Evolutionary conservation across 2,113 vertebrate species (phyloP), one percentile per base, ranked within the genome.

Genomic region (Ciconia stormi): DNA sequence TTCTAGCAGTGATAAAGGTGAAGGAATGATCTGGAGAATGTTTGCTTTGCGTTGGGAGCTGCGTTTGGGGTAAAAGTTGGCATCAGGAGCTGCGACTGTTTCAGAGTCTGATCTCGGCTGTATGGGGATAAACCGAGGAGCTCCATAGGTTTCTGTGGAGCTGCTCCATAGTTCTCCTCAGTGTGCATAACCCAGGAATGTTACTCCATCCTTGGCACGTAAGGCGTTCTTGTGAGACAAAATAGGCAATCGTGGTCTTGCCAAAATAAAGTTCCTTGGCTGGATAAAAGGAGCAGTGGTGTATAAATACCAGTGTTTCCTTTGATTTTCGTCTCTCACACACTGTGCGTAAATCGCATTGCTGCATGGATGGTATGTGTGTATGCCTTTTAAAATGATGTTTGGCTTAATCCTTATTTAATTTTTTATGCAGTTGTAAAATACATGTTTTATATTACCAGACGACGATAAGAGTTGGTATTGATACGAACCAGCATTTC

Each of bases 401-500:
- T 59, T 86, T 81, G 94, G 47, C 74, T 91, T 79, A 66, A 94
- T 52, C 80, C 80, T 30, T 27, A 16, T 59, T 20, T 25, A 25
- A 53, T 87, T 78, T 79, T 94, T 87, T 27, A 46, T 55, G 81
- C 50, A 40, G 34, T 91, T 86, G 15, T 89, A 86, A 92, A 97
- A 88, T 88, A 14, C 56, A 17, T 84, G 88, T 62, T 96, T 93
- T 82, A 6, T 74, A n/a, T 97, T 86, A 90, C 52, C 18, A 82
- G 49, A 2, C 29, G 22, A 29, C 0, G 49, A 58, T 93, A 94
- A 95, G 95, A 23, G 16, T n/a, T 81, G 74, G 79, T 67, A 72
- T 90, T 96, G 96, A 96, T 91, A 62, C 4, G 84, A 97, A 96
- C 72, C 96, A 97, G 86, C 8, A 13, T 91, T 89, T 69, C 82